These are phyloP conservation scores for Dryobotodes eremita DNA, from an alignment of 2,888 invertebrate species.

Conservation along the genomic window DNA sequence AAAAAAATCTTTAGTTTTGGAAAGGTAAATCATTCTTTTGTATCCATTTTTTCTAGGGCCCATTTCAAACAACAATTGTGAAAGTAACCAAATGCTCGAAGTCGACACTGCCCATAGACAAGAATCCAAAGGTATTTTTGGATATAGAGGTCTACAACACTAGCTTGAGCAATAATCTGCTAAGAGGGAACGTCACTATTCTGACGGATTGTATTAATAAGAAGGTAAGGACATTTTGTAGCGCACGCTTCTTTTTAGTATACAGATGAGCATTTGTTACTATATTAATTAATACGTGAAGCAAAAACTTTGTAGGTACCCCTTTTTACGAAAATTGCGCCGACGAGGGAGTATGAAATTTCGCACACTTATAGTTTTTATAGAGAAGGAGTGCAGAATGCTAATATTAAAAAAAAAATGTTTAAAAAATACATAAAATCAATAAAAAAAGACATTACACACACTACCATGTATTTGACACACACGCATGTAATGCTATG, in stretches of 20 bases:
- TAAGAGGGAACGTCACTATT: conserved; percentile 14
- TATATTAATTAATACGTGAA: no score
- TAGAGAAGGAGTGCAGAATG: no score
- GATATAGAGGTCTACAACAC: conserved; percentile 7
- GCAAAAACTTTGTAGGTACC: no score
- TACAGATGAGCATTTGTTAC: background rate
- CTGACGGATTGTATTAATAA: conserved; percentile 4
- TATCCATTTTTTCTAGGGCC: conserved; percentile 3
- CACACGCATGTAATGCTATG: no score
- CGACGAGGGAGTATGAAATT: no score
- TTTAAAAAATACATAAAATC: no score
- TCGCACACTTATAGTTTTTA: no score
- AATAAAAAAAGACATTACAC: no score
- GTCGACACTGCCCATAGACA: conserved; percentile 6
- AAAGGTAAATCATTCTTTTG: background rate
- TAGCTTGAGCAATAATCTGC: background rate
- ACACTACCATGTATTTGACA: no score
- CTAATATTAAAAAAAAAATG: no score
- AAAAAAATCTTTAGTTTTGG: no score
- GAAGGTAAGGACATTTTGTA: background rate
- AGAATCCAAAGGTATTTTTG: background rate
- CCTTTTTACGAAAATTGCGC: no score
- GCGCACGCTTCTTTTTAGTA: background rate
- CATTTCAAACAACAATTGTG: background rate
- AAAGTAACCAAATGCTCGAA: conserved; percentile 5